Percentiles rank a stretch among this genome's conserved stretches.
Conservation (phyloP, 2,113 vertebrate species). For the Leptobrachium ailaonicum region DNA sequence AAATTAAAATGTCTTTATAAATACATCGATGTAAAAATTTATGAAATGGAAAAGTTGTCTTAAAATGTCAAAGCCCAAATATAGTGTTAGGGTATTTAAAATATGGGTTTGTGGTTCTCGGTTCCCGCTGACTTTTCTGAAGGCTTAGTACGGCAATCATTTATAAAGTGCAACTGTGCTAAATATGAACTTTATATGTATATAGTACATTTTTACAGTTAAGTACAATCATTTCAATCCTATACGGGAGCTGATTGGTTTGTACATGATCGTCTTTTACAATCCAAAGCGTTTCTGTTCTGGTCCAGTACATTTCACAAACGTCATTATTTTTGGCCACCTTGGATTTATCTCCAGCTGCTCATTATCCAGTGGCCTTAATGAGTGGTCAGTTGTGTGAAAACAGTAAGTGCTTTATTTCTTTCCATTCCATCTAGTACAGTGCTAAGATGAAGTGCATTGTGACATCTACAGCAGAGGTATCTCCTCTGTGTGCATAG, state of each 20-base stretch:
- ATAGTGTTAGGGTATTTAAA: constrained; percentile 22
- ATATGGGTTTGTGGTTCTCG: neutral
- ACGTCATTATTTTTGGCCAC: neutral
- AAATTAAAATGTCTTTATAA: too few species aligned
- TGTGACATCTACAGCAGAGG: too few species aligned
- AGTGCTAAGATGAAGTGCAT: too few species aligned
- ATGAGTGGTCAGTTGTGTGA: neutral
- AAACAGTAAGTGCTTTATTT: neutral
- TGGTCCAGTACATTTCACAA: neutral
- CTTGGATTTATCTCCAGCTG: neutral
- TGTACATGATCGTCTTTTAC: neutral
- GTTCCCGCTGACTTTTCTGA: constrained; percentile 8
- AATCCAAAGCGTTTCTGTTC: neutral
- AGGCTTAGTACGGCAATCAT: constrained; percentile 18
- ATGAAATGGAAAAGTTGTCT: constrained; percentile 16
- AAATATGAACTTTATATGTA: constrained; percentile 9
- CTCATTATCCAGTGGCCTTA: constrained; percentile 2
- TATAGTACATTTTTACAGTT: neutral
- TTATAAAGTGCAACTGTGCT: constrained; percentile 20
- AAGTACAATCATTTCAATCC: constrained; percentile 19
- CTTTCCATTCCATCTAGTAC: neutral
- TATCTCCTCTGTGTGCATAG: too few species aligned
- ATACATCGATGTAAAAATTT: neutral
- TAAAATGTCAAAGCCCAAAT: constrained; percentile 32
- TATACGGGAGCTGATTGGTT: constrained; percentile 10